phyloP scores from a whole-genome alignment of 2,888 invertebrate genomes.

The Sialis lutaria region DNA sequence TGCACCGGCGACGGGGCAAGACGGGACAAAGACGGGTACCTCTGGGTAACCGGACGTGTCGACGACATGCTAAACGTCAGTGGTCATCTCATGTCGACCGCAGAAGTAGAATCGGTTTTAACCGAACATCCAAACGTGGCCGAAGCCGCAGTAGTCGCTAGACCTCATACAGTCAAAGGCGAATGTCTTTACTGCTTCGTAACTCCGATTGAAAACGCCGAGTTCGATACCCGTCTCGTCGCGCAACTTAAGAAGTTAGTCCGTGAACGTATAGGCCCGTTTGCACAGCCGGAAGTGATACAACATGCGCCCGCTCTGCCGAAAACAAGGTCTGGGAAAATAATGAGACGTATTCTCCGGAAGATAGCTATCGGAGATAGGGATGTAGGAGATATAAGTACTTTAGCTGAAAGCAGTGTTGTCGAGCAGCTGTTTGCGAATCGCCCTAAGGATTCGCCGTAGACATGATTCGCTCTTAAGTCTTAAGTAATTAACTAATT shows the following conservation, averaged over 20 bases:
- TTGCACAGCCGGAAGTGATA: slow-evolving; percentile 87
- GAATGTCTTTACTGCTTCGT: slow-evolving; percentile 96
- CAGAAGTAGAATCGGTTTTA: slow-evolving; percentile 76
- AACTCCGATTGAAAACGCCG: slow-evolving; percentile 63
- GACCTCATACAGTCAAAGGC: slow-evolving; percentile 88
- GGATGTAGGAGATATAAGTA: slow-evolving; percentile 85
- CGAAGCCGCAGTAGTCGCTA: slow-evolving; percentile 92
- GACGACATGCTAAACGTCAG: slow-evolving; percentile 99
- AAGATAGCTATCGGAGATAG: slow-evolving; percentile 82
- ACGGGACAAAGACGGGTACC: slow-evolving; percentile 83
- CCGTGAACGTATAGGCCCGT: slow-evolving; percentile 83
- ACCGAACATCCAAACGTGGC: slow-evolving; percentile 64
- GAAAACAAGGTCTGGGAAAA: slow-evolving; percentile 95
- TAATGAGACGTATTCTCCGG: slow-evolving; percentile 87
- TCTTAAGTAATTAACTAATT: too few species aligned
- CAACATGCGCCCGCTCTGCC: slow-evolving; percentile 90
- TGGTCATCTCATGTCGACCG: slow-evolving; percentile 93
- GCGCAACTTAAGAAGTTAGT: slow-evolving; percentile 61
- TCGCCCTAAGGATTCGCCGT: slow-evolving; percentile 20
- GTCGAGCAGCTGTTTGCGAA: slow-evolving; percentile 64
- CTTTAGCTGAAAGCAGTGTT: slow-evolving; percentile 82
- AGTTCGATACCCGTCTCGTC: slow-evolving; percentile 50
- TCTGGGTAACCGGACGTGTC: slow-evolving; percentile 92
- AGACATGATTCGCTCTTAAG: too few species aligned
- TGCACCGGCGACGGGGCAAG: slow-evolving; percentile 94